A percentile compares a stretch with the other conserved stretches of the same genome.
These are phyloP conservation scores for Xiphydria camelus DNA, from an alignment of 2,888 invertebrate species.

Conservation along the genomic window DNA sequence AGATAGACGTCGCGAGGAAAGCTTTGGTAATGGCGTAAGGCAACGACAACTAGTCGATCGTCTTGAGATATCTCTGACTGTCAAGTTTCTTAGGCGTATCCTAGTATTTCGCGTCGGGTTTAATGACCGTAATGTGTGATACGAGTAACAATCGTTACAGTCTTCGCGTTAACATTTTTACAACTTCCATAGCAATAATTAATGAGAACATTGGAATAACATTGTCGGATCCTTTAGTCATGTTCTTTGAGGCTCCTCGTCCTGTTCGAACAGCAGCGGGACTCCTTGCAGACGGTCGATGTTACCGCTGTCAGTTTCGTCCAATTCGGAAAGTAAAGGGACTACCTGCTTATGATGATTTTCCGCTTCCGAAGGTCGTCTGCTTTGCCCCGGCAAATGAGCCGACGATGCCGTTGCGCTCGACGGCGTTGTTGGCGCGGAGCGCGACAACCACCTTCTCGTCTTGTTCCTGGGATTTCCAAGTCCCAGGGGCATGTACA, in stretches of 20 bases:
- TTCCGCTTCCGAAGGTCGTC: conserved; percentile 44
- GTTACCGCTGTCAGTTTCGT: conserved; percentile 42
- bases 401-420: conserved; percentile 70
- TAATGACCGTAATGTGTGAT: no score
- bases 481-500: conserved; percentile 59
- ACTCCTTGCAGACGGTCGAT: conserved; percentile 24
- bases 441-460: conserved; percentile 70
- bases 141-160: no score
- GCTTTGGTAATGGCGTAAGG: no score
- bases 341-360: conserved; percentile 46
- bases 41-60: no score
- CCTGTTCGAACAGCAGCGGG: conserved; percentile 30
- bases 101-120: no score
- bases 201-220: no score
- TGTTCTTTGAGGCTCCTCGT: conserved; percentile 29
- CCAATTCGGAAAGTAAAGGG: conserved; percentile 51
- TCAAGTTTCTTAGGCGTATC: no score
- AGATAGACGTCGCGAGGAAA: no score
- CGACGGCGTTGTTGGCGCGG: conserved; percentile 80
- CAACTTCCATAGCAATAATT: no score
- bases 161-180: no score
- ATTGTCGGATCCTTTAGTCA: no score
- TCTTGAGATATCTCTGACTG: no score
- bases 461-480: conserved; percentile 42
- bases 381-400: conserved; percentile 61